Base-by-base conservation (phyloP, 2,797 vertebrate genomes). In the Falco cherrug region DNA sequence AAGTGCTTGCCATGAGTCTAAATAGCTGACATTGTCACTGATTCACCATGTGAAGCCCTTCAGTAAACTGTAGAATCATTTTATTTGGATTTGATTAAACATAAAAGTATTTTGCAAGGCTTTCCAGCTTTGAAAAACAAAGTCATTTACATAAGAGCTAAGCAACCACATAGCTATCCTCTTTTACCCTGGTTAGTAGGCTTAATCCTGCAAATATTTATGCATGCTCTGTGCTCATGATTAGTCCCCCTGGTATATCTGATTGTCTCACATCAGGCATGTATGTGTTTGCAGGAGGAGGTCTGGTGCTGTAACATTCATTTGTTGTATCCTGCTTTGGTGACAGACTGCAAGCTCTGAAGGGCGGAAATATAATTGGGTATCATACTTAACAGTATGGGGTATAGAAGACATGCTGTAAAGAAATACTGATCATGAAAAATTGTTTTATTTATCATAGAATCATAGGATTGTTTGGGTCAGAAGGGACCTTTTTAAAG, bases 11-110 rank as follows among this genome's bases (percentile, higher is more conserved):
- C 84, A 75, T 91, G 92, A 95, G 96, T 81, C 95, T 97, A 95
- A 97, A 97, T 98, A 97, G 96, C 95, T 97, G 97, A 97, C 96
- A 96, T 97, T 97, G 97, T 97, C 96, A 82, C 93, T 97, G 97
- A 63, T 82, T 98, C 97, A 92, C 97, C 97, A 94, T 97, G 93
- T 97, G 96, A 97, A 96, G 64, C 95, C 92, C 94, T 97, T 98
- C 96, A 92, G 97, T 96, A 96, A 37, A 41, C 69, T 95, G 84
- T 94, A 95, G 96, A 97, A 95, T 97, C 50, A 82, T 96, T 97
- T 97, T 98, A 96, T 98, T 98, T 97, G 95, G 97, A 97, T 97
- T 98, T 96, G 95, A 97, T 98, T 97, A 98, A 97, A 97, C 95
- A 97, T 91, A 53, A 97, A 98, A 98, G 90, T 97, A 86, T 97